A percentile compares a stretch with the other conserved stretches of the same genome.
Evolutionary conservation across 2,113 vertebrate species (phyloP).

Genomic region (Etia nguti): DNA sequence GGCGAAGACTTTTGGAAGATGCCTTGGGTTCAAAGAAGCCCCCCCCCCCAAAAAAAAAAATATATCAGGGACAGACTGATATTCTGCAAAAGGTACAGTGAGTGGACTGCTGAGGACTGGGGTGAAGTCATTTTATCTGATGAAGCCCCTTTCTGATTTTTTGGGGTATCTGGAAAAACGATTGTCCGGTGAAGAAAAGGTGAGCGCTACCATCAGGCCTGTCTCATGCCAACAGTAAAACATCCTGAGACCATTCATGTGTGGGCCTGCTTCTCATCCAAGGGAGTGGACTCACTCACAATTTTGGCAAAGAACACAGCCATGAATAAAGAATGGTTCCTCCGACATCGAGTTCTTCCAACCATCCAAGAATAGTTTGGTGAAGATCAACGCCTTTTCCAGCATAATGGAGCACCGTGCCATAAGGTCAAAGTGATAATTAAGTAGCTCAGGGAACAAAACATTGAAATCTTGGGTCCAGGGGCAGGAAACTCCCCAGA

Average conservation of each 20-base stretch:
- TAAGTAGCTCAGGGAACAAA: too few relatives aligned
- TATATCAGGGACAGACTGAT: too few relatives aligned
- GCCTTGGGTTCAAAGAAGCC: too few relatives aligned
- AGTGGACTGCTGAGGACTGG: too few relatives aligned
- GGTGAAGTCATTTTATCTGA: too few relatives aligned
- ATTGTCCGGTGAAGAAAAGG: neutral
- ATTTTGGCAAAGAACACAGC: neutral
- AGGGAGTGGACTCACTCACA: neutral
- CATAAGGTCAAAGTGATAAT: neutral
- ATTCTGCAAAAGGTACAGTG: too few relatives aligned
- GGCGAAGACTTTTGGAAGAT: neutral
- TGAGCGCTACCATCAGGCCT: neutral
- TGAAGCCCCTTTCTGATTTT: neutral
- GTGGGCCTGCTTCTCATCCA: neutral
- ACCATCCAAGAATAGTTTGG: neutral
- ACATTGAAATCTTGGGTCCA: too few relatives aligned
- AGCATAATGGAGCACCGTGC: neutral
- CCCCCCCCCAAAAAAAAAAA: too few relatives aligned
- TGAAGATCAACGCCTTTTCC: neutral
- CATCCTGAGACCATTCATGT: neutral
- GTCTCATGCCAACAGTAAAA: neutral
- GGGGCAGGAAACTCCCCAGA: too few relatives aligned
- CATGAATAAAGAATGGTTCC: neutral
- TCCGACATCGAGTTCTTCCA: too few relatives aligned
- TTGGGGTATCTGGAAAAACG: neutral